phyloP scores from a whole-genome alignment of 2,113 vertebrate genomes.

The Phylloscopus whistleri region DNA sequence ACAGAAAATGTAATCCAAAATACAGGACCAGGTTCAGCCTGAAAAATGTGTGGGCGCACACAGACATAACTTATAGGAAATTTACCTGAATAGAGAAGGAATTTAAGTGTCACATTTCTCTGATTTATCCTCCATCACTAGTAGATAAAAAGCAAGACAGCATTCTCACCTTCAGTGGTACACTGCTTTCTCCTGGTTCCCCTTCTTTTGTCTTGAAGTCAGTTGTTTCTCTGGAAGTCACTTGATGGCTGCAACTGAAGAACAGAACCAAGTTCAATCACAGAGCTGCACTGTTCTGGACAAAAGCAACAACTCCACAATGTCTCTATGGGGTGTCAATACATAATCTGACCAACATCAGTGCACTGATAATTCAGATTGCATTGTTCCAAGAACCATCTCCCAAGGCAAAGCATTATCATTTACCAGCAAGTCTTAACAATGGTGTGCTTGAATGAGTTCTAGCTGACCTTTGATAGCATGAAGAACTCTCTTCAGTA shows the following conservation, averaged over 20 bases:
- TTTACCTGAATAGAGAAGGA: background rate
- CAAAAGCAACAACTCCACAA: background rate
- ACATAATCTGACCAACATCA: background rate
- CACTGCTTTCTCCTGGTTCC: background rate
- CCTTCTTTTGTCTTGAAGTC: background rate
- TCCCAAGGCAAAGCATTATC: background rate
- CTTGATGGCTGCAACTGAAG: slow-evolving; percentile 5
- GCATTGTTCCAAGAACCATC: background rate
- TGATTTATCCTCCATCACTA: background rate
- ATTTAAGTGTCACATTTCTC: background rate
- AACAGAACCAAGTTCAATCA: background rate
- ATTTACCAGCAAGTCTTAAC: background rate
- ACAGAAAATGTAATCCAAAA: background rate
- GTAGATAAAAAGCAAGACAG: background rate
- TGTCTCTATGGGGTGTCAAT: background rate
- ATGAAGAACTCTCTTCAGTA: background rate
- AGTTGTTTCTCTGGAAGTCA: background rate
- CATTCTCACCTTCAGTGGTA: slow-evolving; percentile 35
- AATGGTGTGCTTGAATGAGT: background rate
- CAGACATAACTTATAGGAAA: background rate
- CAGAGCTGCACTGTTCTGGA: background rate
- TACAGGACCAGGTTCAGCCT: background rate
- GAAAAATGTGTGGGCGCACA: accelerated
- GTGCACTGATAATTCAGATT: background rate
- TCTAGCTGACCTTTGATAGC: slow-evolving; percentile 46